A percentile compares a stretch with the other conserved stretches of the same genome.
Conservation (phyloP, 2,888 invertebrate species). For the Orthonevra nobilis region DNA sequence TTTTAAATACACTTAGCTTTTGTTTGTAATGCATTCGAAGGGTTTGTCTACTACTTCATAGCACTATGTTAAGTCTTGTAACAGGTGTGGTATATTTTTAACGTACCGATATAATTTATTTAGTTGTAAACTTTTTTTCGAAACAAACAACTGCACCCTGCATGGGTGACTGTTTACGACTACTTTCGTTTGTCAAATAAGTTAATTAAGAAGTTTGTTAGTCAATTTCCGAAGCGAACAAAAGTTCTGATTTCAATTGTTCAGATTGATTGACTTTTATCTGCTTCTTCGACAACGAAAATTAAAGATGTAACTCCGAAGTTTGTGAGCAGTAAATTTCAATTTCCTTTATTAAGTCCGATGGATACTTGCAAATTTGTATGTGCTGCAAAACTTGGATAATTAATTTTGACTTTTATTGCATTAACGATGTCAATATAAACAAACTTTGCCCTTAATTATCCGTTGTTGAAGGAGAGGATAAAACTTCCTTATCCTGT, state of each 20-base stretch:
- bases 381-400: constrained; percentile 14
- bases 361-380: constrained; percentile 8
- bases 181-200: too few species aligned
- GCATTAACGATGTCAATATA: constrained; percentile 9
- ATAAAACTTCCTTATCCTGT: too few species aligned
- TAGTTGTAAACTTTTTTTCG: too few species aligned
- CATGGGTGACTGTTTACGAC: too few species aligned
- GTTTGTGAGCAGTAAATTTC: background rate
- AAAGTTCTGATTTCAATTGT: background rate
- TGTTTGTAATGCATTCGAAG: constrained; percentile 14
- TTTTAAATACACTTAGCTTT: constrained; percentile 28
- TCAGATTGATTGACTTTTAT: background rate
- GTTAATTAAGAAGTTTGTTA: background rate
- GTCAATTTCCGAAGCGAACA: background rate
- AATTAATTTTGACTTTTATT: constrained; percentile 25
- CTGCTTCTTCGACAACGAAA: background rate
- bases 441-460: constrained; percentile 11
- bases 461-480: too few species aligned
- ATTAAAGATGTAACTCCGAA: background rate
- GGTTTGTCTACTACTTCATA: constrained; percentile 11
- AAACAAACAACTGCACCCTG: too few species aligned
- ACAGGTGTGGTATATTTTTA: too few species aligned
- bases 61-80: too few species aligned
- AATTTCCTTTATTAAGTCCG: background rate
- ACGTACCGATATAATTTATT: too few species aligned